Base-by-base conservation (phyloP, 1,140 invertebrate genomes). In the Lithobius niger region DNA sequence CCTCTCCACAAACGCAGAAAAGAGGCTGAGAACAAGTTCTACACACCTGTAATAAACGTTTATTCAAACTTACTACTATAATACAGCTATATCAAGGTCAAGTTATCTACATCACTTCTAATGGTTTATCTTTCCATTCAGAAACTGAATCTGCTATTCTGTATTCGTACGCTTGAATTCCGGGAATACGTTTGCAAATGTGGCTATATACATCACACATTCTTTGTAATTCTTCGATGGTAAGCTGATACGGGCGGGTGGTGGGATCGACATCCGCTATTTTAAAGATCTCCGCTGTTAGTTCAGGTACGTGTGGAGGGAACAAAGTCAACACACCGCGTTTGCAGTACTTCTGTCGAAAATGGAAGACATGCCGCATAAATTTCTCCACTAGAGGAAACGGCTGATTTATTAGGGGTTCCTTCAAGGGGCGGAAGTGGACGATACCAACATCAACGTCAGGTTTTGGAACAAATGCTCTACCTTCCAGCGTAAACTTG, bases 401-500 rank as follows among this genome's bases (percentile, higher is more conserved):
- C 0, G 88, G 81, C 26, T 88, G 73, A 10, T 66, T 61, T 59
- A 93, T 87, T 2, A 81, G 64, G 1, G 96, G 94, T 48, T 77
- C 67, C 60, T 79, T 79, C 2, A 83, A 67, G 2, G 97, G 95
- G 22, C 79, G 78, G 47, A 99, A 78, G 47, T 83, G 82, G 0
- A 99, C 92, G 10, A 98, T 84, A 45, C 88, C 91, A 2, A 97
- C 94, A 75, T 99, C 90, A 4, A 99, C 94, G 52, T 98, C 79
- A 0, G 96, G 94, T 65, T 85, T 81, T 0, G 96, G 96, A 45
- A 97, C 76, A 77, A 99, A 99, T 4, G 84, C 83, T 60, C 70
- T 73, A 10, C 83, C 83, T 81, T 56, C 22, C 66, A 99, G 96
- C 51, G 81, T 81, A 73, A 95, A 96, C 64, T 84, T 82, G 43